Conservation (phyloP, 2,888 invertebrate species). For the Ectemnius continuus region DNA sequence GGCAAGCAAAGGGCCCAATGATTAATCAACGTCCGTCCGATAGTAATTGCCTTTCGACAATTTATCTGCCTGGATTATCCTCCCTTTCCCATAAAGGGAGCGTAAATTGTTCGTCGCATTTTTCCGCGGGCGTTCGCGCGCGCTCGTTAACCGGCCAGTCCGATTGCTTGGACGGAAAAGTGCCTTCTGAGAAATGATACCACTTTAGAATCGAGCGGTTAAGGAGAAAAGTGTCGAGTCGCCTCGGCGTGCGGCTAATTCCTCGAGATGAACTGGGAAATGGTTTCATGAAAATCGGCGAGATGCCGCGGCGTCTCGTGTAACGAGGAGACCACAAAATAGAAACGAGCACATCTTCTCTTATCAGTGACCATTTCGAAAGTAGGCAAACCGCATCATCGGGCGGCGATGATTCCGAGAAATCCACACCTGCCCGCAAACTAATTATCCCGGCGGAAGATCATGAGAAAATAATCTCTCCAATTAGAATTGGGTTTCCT, state of each 20-base stretch:
- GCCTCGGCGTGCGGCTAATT: too few relatives aligned
- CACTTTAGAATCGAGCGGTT: too few relatives aligned
- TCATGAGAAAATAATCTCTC: not conserved
- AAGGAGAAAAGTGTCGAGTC: too few relatives aligned
- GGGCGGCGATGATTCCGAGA: not conserved
- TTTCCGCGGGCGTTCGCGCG: too few relatives aligned
- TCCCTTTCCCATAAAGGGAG: constrained; percentile 17
- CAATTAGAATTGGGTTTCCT: not conserved
- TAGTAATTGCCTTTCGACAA: constrained; percentile 37
- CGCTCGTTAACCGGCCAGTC: too few relatives aligned
- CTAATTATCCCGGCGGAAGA: not conserved
- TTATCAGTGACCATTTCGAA: constrained; percentile 3
- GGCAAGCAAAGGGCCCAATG: constrained; percentile 16
- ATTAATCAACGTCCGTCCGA: constrained; percentile 44
- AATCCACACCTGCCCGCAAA: not conserved
- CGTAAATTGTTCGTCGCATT: constrained; percentile 38
- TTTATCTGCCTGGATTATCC: constrained; percentile 14
- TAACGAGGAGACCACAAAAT: constrained; percentile 25
- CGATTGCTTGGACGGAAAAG: too few relatives aligned
- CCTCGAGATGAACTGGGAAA: too few relatives aligned
- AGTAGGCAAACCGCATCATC: constrained; percentile 18
- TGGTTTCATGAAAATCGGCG: not conserved
- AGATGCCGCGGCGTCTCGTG: not conserved
- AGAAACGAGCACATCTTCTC: constrained; percentile 29
- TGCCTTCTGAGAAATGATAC: too few relatives aligned